These are phyloP conservation scores for Matsumyia berberina DNA, from an alignment of 2,888 invertebrate species.

Conservation along the genomic window DNA sequence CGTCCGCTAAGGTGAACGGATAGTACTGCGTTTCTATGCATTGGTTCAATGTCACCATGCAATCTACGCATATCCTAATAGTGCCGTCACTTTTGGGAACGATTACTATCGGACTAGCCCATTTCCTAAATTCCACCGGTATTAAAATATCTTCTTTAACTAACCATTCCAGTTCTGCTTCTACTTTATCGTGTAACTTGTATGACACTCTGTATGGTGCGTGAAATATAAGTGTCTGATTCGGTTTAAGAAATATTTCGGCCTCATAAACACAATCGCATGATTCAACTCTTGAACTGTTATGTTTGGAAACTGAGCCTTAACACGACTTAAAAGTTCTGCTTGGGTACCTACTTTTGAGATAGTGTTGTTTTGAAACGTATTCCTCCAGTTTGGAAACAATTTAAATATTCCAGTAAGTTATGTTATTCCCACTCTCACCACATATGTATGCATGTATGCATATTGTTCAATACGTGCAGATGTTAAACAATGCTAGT, in stretches of 20 bases:
- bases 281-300: constrained; percentile 9
- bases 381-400: constrained; percentile 15
- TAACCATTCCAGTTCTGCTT: constrained; percentile 54
- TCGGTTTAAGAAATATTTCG: constrained; percentile 29
- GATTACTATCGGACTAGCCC: constrained; percentile 65
- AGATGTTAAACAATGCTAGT: too few relatives aligned
- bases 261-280: constrained; percentile 47
- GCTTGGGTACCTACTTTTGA: constrained; percentile 4
- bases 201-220: constrained; percentile 10
- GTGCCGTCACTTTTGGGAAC: constrained; percentile 59
- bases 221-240: constrained; percentile 38
- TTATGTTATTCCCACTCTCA: too few relatives aligned
- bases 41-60: constrained; percentile 68
- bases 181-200: constrained; percentile 28
- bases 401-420: neutral
- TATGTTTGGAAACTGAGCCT: constrained; percentile 2
- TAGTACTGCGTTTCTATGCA: constrained; percentile 44
- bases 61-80: constrained; percentile 53
- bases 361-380: constrained; percentile 4
- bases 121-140: constrained; percentile 58
- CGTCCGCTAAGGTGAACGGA: constrained; percentile 23
- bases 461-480: too few relatives aligned
- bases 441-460: too few relatives aligned
- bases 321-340: constrained; percentile 15
- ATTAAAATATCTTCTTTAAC: constrained; percentile 55